Base-by-base conservation (phyloP, 2,888 invertebrate genomes). In the Xanthia togata region DNA sequence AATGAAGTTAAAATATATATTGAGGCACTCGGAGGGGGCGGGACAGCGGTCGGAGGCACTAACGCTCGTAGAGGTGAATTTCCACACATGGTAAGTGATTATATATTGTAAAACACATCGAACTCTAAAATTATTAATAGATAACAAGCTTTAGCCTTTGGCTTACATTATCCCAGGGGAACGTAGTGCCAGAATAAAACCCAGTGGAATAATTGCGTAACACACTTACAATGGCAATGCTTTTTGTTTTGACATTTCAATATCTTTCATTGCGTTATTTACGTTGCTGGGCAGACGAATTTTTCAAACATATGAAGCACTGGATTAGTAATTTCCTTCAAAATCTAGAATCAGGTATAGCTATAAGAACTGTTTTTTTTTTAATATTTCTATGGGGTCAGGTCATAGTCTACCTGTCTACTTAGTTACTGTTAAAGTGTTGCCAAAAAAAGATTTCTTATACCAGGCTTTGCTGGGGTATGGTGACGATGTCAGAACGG, bases 81-180 rank as follows among this genome's bases (percentile, higher is more conserved):
- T 47, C 76, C 78, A 12, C 78, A 78, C n/a, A 78, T 78, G 78
- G 78, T 82, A 38, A n/a, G 38, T 63, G 9, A 38, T 63, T 38
- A 14, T 23, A 62, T 23, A n/a, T 17, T 63, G n/a, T 63, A 38
- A 38, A 38, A 63, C n/a, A 63, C 14, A n/a, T 38, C 1, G n/a
- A 63, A 63, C 38, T 38, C 8, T 38, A 8, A 38, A 38, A 63
- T 31, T 26, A 57, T 57, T 6, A 57, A 57, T 55, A n/a, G 12
- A n/a, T 60, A 26, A 26, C 26, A 26, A 59, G 17, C 9, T 17
- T 59, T 31, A 4, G 20, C 31, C 4, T 2, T 31, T 31, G 31
- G 31, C 31, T 31, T 31, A 60, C 8, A 60, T 60, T 11, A n/a
- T n/a, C 12, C 31, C 20, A 60, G 31, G 31, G 31, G n/a, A 31